Percentiles rank a stretch among this genome's conserved stretches.
These are phyloP conservation scores for Protula sp. DNA, from an alignment of 2,888 invertebrate genomes.

Conservation along the genomic window DNA sequence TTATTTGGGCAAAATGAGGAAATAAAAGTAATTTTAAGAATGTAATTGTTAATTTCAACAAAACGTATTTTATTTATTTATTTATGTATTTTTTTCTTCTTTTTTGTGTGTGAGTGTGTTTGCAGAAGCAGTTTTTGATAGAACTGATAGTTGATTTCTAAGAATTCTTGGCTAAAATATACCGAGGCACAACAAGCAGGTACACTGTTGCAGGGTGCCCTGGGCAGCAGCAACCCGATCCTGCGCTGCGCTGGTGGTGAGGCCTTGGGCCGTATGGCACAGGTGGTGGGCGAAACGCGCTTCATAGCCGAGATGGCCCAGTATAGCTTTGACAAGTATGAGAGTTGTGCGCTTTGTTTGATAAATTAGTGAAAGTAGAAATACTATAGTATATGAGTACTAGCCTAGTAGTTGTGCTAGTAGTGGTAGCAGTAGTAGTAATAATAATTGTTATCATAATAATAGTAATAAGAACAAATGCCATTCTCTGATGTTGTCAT, in stretches of 20 bases:
- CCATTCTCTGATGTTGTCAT: too few species aligned
- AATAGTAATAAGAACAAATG: too few species aligned
- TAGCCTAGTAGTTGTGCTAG: background rate
- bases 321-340: conserved; percentile 73
- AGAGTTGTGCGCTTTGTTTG: conserved; percentile 14
- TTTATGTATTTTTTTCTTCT: too few species aligned
- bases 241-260: conserved; percentile 93
- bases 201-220: too few species aligned
- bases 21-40: background rate
- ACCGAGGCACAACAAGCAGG: too few species aligned
- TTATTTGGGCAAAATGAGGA: background rate
- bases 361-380: background rate
- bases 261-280: conserved; percentile 86
- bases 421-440: too few species aligned
- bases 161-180: too few species aligned
- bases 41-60: background rate
- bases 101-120: too few species aligned
- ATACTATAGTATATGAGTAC: background rate
- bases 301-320: conserved; percentile 86
- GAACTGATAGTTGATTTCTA: too few species aligned
- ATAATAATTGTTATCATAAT: too few species aligned
- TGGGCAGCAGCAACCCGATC: conserved; percentile 56
- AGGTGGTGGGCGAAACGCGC: conserved; percentile 78
- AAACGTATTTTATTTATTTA: too few species aligned
- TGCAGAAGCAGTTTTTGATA: too few species aligned